These are phyloP conservation scores for Syngnathoides biaculeatus DNA, from an alignment of 2,113 vertebrate species.

Conservation along the genomic window DNA sequence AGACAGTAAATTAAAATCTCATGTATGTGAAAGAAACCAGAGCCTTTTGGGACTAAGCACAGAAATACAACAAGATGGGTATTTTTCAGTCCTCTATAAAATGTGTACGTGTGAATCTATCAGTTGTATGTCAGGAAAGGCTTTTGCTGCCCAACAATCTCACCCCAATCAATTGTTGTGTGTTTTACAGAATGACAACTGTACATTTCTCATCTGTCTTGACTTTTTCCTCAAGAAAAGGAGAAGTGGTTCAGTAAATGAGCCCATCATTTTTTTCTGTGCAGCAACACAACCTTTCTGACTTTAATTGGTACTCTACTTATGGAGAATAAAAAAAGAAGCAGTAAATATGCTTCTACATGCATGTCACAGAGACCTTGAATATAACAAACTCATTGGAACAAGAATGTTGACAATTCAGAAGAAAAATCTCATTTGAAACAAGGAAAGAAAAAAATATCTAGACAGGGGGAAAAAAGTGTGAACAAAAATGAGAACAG, in stretches of 20 bases:
- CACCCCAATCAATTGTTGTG: conserved; percentile 44
- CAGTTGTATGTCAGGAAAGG: conserved; percentile 54
- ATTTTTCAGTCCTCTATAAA: conserved; percentile 50
- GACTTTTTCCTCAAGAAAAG: conserved; percentile 50
- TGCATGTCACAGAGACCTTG: conserved; percentile 44
- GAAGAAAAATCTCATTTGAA: conserved; percentile 31
- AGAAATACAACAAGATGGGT: conserved; percentile 47
- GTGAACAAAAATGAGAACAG: neutral
- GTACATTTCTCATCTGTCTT: conserved; percentile 56
- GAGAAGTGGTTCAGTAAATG: conserved; percentile 47
- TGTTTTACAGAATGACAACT: conserved; percentile 46
- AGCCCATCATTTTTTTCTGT: conserved; percentile 35
- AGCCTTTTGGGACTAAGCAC: conserved; percentile 44
- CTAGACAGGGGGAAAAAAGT: neutral
- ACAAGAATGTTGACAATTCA: conserved; percentile 24
- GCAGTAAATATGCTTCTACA: conserved; percentile 42
- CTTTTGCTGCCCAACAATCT: conserved; percentile 48
- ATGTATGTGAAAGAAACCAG: conserved; percentile 38
- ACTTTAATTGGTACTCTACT: conserved; percentile 63
- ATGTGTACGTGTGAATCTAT: conserved; percentile 57
- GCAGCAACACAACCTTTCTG: conserved; percentile 45
- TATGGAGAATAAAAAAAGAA: conserved; percentile 48
- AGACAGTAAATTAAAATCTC: conserved; percentile 42
- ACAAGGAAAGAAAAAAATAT: conserved; percentile 9
- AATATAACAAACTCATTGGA: conserved; percentile 41